Base-by-base conservation (phyloP, 2,888 invertebrate genomes). In the Linyphia triangularis region DNA sequence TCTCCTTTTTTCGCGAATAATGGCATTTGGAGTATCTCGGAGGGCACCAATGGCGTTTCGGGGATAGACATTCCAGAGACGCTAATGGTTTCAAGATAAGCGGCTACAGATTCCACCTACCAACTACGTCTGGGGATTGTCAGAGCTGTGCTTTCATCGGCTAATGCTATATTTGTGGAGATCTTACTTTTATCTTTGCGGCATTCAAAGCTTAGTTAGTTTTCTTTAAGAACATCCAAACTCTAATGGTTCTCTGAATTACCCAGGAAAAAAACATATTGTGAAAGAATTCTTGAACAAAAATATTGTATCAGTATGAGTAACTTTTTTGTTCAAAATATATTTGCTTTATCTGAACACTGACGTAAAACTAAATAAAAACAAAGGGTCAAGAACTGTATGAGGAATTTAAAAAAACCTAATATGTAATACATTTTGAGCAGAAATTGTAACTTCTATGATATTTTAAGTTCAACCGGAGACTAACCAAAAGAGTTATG, bases 1-100 rank as follows among this genome's bases (percentile, higher is more conserved):
- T 86, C 73, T 40, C 59, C 73, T 86, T 85, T 86, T 86, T 81
- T 86, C 43, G 79, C 79, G 85, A 86, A 86, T 86, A 86, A 86
- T 86, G 86, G 59, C 73, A 86, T 79, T 73, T 65, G 86, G 73
- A 73, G 73, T 86, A 86, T 86, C 86, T 72, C 26, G 43, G 67
- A 43, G 28, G 16, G 77, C 72, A 57, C 79, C 86, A 86, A 86
- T 86, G 69, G 67, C 72, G 73, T 79, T 86, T 67, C 86, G n/a
- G 40, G 86, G 72, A 33, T 16, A 24, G 78, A 33, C 63, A 86
- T 86, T 65, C 73, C 51, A 26, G 37, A 79, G 86, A 86, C 79
- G 86, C 37, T 86, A 86, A 86, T 86, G 86, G 63, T 33, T 16
- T 37, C 16, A 33, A 86, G 86, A 86, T 86, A 86, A 86, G 79